Evolutionary conservation across 2,113 vertebrate species (phyloP).

Genomic region (Apeltes quadracus): DNA sequence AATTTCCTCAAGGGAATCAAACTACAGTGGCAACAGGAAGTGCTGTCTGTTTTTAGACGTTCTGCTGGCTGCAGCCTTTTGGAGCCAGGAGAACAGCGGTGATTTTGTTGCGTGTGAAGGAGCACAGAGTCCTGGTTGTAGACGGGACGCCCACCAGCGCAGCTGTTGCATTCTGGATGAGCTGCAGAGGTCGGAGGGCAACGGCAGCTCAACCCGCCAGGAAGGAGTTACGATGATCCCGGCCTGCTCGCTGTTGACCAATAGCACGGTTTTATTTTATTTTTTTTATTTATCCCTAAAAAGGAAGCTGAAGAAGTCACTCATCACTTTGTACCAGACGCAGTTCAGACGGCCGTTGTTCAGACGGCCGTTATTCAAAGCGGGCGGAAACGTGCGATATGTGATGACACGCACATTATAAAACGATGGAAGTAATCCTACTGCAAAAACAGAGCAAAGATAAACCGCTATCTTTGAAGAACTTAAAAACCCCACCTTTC

Average conservation of each 20-base stretch:
- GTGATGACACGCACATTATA: neutral
- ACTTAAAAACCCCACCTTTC: neutral
- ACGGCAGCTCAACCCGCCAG: too few species aligned
- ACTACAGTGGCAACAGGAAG: too few species aligned
- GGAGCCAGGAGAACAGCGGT: too few species aligned
- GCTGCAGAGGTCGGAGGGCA: too few species aligned
- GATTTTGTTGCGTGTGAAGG: too few species aligned
- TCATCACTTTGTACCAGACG: slow-evolving; percentile 14
- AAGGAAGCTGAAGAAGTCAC: slow-evolving; percentile 27
- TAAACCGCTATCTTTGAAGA: neutral
- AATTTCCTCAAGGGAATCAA: too few species aligned
- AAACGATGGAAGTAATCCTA: neutral
- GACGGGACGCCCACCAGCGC: too few species aligned
- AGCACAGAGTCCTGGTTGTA: too few species aligned
- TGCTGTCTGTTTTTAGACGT: too few species aligned
- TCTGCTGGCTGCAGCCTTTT: too few species aligned
- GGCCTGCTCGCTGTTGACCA: neutral
- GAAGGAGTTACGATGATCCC: too few species aligned
- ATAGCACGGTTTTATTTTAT: slow-evolving; percentile 1
- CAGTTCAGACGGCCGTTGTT: neutral
- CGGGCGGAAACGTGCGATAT: neutral
- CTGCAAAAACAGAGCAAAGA: neutral
- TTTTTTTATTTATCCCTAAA: slow-evolving; percentile 1
- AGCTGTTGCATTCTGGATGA: too few species aligned
- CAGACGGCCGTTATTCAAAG: neutral